Base-by-base conservation (phyloP, 2,888 invertebrate species). In the Orchesella flavescens region DNA sequence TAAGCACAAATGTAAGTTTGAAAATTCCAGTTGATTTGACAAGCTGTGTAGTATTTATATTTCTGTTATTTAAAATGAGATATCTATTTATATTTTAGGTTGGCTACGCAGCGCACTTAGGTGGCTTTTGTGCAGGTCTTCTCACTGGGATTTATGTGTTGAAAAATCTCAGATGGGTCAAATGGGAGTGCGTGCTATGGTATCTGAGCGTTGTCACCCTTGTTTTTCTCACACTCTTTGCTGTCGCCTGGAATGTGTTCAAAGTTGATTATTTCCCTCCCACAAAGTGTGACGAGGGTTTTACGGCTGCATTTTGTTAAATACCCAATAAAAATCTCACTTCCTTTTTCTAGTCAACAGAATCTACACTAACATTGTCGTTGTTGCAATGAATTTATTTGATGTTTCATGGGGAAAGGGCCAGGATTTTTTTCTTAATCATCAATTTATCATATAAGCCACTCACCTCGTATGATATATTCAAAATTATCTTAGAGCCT, bases 101-200 rank as follows among this genome's bases (percentile, higher is more conserved):
- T 75, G 97, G 98, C 13, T 98, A 98, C 89, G 95, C 96, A 0
- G 98, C 98, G 9, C 99, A 99, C 91, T 91, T 98, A 65, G 97
- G 95, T 0, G 98, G 99, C 1, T 96, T 96, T 55, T 71, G 74
- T 13, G 78, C 97, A 75, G 98, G 98, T 88, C 90, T 93, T 84
- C 91, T 96, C 19, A 94, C 96, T 49, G 96, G 96, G 19, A 94
- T 96, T 84, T 94, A 96, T 12, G 85, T 86, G 13, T 91, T 97
- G n/a, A 92, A 95, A 23, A 97, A 97, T 90, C 91, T 97, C 9
- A 93, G 94, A 89, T 94, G 94, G 85, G 92, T 93, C 73, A 93
- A 93, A 79, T 96, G 96, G 95, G 96, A 96, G 91, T 94, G 93
- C 86, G 92, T 93, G 0, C 89, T 96, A 0, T 95, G 95, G 94